phyloP scores from a whole-genome alignment of 2,888 invertebrate species.

The Acronicta aceris region DNA sequence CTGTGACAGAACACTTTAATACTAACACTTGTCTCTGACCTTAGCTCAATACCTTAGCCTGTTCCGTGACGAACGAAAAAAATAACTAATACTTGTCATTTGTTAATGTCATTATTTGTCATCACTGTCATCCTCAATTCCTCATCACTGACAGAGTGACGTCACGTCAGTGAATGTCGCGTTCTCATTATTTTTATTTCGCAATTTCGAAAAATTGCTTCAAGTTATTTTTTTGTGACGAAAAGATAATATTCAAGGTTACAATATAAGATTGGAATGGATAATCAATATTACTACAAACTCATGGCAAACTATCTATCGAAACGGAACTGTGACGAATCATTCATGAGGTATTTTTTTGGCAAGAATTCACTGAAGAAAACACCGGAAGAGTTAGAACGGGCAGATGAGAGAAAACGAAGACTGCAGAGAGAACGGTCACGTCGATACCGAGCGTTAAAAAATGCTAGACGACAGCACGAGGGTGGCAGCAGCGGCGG shows the following conservation, averaged over 20 bases:
- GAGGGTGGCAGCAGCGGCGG: slow-evolving; percentile 72
- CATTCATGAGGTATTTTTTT: slow-evolving; percentile 86
- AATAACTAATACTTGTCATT: too few relatives aligned
- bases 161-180: slow-evolving; percentile 78
- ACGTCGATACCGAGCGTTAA: slow-evolving; percentile 82
- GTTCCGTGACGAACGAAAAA: too few relatives aligned
- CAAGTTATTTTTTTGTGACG: slow-evolving; percentile 56
- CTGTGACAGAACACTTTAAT: too few relatives aligned
- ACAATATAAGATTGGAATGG: slow-evolving; percentile 67
- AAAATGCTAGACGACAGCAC: slow-evolving; percentile 83
- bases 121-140: too few relatives aligned
- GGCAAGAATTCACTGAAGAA: slow-evolving; percentile 84
- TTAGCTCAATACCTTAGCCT: too few relatives aligned
- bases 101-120: too few relatives aligned
- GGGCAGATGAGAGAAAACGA: slow-evolving; percentile 84
- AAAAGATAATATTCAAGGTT: slow-evolving; percentile 19
- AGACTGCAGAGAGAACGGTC: slow-evolving; percentile 83
- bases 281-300: slow-evolving; percentile 86
- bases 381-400: slow-evolving; percentile 82
- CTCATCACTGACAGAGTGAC: slow-evolving; percentile 74
- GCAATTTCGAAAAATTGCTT: slow-evolving; percentile 74
- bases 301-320: slow-evolving; percentile 86
- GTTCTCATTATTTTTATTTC: slow-evolving; percentile 87
- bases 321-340: slow-evolving; percentile 86
- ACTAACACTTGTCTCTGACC: too few relatives aligned